phyloP scores from a whole-genome alignment of 92 coral and sea anemone genomes.

The Plumapathes pennacea region DNA sequence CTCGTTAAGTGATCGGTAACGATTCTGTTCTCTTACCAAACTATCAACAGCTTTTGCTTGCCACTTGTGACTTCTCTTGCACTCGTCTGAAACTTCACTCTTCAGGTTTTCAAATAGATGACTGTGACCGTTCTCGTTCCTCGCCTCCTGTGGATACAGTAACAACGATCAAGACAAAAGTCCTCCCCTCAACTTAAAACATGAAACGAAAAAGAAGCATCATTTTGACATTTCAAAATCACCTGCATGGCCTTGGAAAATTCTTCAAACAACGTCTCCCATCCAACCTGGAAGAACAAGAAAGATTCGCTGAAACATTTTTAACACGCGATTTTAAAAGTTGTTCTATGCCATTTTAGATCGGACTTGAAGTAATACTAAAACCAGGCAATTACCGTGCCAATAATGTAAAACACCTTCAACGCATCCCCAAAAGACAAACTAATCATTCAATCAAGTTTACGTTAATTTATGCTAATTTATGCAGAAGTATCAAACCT shows the following conservation, averaged over 20 bases:
- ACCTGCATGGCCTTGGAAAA: slow-evolving; percentile 94
- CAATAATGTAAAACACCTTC: no score
- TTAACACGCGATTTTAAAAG: not conserved
- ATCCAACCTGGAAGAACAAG: slow-evolving; percentile 71
- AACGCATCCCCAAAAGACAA: no score
- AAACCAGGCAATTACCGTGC: no score
- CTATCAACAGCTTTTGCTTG: slow-evolving; percentile 92
- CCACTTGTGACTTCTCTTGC: slow-evolving; percentile 90
- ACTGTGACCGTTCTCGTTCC: slow-evolving; percentile 71
- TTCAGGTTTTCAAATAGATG: slow-evolving; percentile 84
- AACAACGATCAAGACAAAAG: not conserved
- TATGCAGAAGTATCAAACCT: no score
- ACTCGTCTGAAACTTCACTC: slow-evolving; percentile 70
- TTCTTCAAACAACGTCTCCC: slow-evolving; percentile 89
- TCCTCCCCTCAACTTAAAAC: not conserved
- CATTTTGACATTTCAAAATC: not conserved
- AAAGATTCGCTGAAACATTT: not conserved
- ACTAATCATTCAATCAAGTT: no score
- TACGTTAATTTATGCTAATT: no score
- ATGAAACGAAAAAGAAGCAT: not conserved
- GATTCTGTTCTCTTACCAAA: slow-evolving; percentile 51
- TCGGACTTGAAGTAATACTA: not conserved
- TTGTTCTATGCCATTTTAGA: not conserved
- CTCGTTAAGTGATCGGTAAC: no score
- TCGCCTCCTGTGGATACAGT: slow-evolving; percentile 56